Percentiles rank a stretch among this genome's conserved stretches.
phyloP scores from a whole-genome alignment of 2,888 invertebrate genomes.

The Amphipyra berbera region DNA sequence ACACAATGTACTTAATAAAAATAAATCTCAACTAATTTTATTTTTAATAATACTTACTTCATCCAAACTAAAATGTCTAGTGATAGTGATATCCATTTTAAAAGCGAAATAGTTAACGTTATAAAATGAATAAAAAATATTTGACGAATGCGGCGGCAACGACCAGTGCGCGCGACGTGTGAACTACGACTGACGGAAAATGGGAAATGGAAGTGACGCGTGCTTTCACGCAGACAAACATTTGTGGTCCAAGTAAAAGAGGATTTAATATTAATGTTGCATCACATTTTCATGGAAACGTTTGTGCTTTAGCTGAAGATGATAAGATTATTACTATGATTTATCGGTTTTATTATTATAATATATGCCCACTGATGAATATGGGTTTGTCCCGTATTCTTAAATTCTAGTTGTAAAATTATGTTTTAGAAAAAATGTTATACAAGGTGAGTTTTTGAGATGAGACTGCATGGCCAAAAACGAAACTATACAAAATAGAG shows the following conservation, averaged over 20 bases:
- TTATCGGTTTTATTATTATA: neutral
- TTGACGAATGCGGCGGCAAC: conserved; percentile 12
- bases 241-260: conserved; percentile 64
- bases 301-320: neutral
- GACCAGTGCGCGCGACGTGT: conserved; percentile 55
- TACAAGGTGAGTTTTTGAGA: too few species aligned
- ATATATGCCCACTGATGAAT: neutral
- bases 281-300: neutral
- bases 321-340: neutral
- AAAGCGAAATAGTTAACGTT: conserved; percentile 10
- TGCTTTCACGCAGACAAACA: conserved; percentile 58
- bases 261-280: neutral
- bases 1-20: neutral
- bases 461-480: too few species aligned
- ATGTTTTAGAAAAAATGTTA: too few species aligned
- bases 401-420: too few species aligned
- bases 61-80: conserved; percentile 87
- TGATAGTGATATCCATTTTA: conserved; percentile 85
- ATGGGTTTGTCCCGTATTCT: neutral
- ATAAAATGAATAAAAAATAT: conserved; percentile 14
- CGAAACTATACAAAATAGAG: too few species aligned
- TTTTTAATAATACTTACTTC: conserved; percentile 77
- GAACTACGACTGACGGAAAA: conserved; percentile 71
- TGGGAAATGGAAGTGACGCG: conserved; percentile 67
- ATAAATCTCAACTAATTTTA: neutral